A percentile compares a stretch with the other conserved stretches of the same genome.
Conservation (phyloP, 1,140 invertebrate genomes). For the Trichogramma pretiosum region DNA sequence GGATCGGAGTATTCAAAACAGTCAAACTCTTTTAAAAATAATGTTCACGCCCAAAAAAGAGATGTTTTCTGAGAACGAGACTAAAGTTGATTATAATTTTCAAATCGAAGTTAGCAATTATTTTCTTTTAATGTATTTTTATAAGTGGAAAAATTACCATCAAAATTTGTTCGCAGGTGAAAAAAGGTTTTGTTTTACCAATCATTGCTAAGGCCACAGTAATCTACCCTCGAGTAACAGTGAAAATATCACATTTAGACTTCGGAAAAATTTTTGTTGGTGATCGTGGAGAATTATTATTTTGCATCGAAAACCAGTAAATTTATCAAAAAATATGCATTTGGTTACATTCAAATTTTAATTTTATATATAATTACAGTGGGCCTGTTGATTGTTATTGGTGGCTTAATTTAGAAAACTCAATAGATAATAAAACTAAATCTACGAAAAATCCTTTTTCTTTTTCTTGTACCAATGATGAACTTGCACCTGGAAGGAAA, state of each 20-base stretch:
- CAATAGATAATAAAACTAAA: constrained; percentile 20
- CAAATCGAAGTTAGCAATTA: constrained; percentile 28
- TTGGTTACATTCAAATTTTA: no score
- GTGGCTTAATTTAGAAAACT: constrained; percentile 21
- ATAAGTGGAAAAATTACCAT: no score
- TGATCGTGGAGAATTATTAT: constrained; percentile 23
- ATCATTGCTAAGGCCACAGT: constrained; percentile 32
- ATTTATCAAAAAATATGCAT: constrained; percentile 7
- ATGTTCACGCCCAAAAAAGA: constrained; percentile 25
- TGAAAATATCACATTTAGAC: constrained; percentile 26
- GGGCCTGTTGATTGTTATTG: constrained; percentile 36
- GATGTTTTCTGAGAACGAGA: constrained; percentile 20
- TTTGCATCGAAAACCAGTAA: constrained; percentile 1
- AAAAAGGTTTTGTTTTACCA: constrained; percentile 33
- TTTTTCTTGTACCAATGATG: constrained; percentile 14
- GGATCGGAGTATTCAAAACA: constrained; percentile 18
- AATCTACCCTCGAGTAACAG: constrained; percentile 32
- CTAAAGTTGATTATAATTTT: constrained; percentile 24
- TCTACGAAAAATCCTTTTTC: constrained; percentile 22
- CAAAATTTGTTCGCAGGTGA: constrained; percentile 27
- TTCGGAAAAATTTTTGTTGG: constrained; percentile 40
- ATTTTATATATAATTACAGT: constrained; percentile 23
- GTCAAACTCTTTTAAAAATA: constrained; percentile 19
- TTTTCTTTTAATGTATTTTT: no score
- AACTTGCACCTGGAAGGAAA: constrained; percentile 13